These are phyloP conservation scores for Sepiola atlantica DNA, from an alignment of 2,888 invertebrate genomes.

Conservation along the genomic window DNA sequence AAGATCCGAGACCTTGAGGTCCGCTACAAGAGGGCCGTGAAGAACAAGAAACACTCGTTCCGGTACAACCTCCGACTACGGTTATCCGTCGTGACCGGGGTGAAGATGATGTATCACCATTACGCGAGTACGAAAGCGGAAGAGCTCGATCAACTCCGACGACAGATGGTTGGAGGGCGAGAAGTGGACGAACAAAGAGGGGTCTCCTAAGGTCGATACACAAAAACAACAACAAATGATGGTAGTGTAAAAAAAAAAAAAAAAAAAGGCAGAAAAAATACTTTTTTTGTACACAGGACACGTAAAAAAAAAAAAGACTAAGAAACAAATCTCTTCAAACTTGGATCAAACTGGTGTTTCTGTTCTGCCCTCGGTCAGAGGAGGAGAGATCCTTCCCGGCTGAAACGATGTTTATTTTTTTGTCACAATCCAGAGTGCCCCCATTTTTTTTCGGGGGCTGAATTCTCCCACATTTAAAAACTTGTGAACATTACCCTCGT, in stretches of 20 bases:
- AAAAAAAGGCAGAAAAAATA: not conserved
- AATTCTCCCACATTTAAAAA: too few relatives aligned
- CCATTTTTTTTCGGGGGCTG: too few relatives aligned
- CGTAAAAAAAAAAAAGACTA: not conserved
- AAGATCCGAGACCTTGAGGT: constrained; percentile 70
- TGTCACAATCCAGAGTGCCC: too few relatives aligned
- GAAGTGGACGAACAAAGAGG: constrained; percentile 45
- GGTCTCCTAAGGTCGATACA: not conserved
- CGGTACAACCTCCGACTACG: constrained; percentile 68
- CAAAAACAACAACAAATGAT: not conserved
- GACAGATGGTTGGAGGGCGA: constrained; percentile 54
- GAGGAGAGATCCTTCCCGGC: too few relatives aligned
- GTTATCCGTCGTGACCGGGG: constrained; percentile 69
- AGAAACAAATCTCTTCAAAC: too few relatives aligned
- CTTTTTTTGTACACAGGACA: not conserved
- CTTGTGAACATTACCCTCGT: too few relatives aligned
- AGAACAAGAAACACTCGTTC: constrained; percentile 69
- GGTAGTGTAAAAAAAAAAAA: not conserved
- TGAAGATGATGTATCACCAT: constrained; percentile 74
- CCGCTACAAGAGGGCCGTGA: constrained; percentile 69
- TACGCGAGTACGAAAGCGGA: constrained; percentile 71
- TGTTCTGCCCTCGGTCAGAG: too few relatives aligned
- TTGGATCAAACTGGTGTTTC: too few relatives aligned
- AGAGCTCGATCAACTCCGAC: constrained; percentile 63
- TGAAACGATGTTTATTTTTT: too few relatives aligned